These are phyloP conservation scores for Pocillopora damicornis DNA, from an alignment of 64 coral and sea anemone species.

Conservation along the genomic window DNA sequence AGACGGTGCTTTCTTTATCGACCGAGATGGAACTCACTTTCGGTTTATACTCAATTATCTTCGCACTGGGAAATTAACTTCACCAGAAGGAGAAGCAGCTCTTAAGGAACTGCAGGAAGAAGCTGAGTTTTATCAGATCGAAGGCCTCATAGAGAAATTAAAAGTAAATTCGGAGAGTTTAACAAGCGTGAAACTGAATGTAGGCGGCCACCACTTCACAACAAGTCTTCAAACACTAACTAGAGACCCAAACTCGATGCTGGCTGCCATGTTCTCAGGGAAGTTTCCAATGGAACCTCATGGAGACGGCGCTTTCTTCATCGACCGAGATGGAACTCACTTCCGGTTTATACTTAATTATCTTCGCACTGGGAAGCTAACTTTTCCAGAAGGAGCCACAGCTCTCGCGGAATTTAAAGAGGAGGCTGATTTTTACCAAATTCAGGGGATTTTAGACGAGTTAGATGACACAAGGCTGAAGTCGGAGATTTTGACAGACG, in stretches of 20 bases:
- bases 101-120: no score
- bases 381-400: neutral
- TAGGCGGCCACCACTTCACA: conserved; percentile 33
- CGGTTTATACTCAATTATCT: no score
- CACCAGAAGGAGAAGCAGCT: no score
- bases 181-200: conserved; percentile 1
- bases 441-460: neutral
- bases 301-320: conserved; percentile 1
- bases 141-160: no score
- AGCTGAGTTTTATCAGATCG: no score
- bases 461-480: neutral
- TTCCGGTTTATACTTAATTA: conserved; percentile 10
- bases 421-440: neutral
- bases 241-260: conserved; percentile 15
- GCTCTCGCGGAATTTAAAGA: neutral
- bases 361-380: neutral
- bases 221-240: conserved; percentile 29
- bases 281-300: neutral
- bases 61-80: no score
- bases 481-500: neutral
- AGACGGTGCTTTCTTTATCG: neutral
- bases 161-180: no score
- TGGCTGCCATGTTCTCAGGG: neutral
- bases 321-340: conserved; percentile 18
- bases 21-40: neutral